Evolutionary conservation across 2,888 invertebrate genomes (phyloP), one percentile per base, ranked within the genome.

Genomic region (Mystacides longicornis): DNA sequence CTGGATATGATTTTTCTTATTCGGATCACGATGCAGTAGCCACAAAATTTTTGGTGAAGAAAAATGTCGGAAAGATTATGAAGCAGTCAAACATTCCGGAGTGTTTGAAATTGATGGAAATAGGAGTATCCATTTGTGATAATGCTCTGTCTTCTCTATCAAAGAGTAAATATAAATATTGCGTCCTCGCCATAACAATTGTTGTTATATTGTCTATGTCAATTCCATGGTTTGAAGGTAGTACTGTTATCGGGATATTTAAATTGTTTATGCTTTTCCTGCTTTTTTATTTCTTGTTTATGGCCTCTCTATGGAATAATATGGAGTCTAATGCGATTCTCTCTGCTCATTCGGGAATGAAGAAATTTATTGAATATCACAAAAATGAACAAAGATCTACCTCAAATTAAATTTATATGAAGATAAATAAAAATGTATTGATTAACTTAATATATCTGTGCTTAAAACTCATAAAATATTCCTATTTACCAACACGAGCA

Each of bases 11-110:
- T 52, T 89, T 85, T 64, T 92, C 92, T 64, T 93, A 85, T 71
- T 93, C 94, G 0, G 94, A 95, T 69, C 94, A 94, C 69, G 93
- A 94, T 71, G 93, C 91, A 14, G 85, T 94, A 5, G 71, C 81
- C 58, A 80, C 87, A 5, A 80, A 74, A 62, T 54, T 81, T 7
- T 63, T 63, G 23, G 58, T 65, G 9, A 67, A 64, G 54, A 66
- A 64, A 37, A 37, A 37, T 37, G 37, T 3, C 16, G 37, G 16
- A 37, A 37, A 14, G 16, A n/a, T n/a, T n/a, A 14, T 16, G 3
- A 14, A 14, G 7, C 3, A 37, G 3, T 7, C 14, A n/a, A 37
- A 37, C 16, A 14, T 37, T 16, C 16, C 37, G 16, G 4, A 53
- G 59, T 37, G 58, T 51, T 46, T 62, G 51, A 56, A 56, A 7